Evolutionary conservation across 2,888 invertebrate species (phyloP), one percentile per base, ranked within the genome.

Genomic region (Drosophila setosimentum): DNA sequence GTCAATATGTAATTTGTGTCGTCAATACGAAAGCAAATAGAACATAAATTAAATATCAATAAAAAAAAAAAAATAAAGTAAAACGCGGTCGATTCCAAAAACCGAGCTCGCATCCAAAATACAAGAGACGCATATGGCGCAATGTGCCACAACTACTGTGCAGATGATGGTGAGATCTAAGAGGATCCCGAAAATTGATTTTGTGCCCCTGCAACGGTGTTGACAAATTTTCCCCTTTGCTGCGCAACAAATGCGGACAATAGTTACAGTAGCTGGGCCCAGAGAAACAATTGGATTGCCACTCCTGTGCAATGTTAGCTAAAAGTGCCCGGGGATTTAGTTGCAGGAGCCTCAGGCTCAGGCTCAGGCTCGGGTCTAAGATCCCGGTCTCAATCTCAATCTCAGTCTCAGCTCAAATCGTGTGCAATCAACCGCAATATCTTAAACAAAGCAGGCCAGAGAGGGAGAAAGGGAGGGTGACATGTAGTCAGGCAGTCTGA

Each of bases 1-100:
- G 90, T 80, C 88, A 89, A 91, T 91, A 87, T 90, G 91, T 91
- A 90, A 88, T 89, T 91, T 90, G 91, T 90, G 87, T 83, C 86
- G 68, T 80, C 90, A 71, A 60, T 68, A 50, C 40, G 64, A 53
- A 45, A 58, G 68, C 80, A 83, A 90, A 91, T 91, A 88, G 87
- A 83, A 87, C 73, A 91, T 87, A 89, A 91, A 91, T 89, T 89
- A 87, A 87, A 78, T 87, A 87, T 78, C 87, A 82, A 78, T 81
- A 82, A 87, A 45, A 24, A 42, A 18, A 3, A 4, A n/a, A 40
- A 40, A 3, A 0, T 16, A 45, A 45, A 3, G 1, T 16, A 45
- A 45, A 82, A 72, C 51, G 71, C 30, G 64, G 67, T 68, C 64
- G 68, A 59, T 27, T 68, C 76, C 75, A 65, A 60, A 76, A 51